A percentile compares a stretch with the other conserved stretches of the same genome.
phyloP scores from a whole-genome alignment of 1,140 invertebrate species.

The Sitodiplosis mosellana region DNA sequence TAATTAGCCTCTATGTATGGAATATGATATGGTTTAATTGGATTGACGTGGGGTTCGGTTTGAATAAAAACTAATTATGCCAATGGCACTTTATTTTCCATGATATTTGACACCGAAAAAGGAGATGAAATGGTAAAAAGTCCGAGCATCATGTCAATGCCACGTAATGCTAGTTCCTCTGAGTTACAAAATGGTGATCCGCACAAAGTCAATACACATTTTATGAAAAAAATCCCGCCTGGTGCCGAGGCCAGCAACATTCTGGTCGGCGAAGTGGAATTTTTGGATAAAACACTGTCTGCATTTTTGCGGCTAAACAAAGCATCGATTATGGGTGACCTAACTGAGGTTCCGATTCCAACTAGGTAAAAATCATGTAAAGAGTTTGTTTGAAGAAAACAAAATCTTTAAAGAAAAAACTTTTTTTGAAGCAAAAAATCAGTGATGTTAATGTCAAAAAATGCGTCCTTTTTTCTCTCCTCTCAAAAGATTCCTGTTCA shows the following conservation, averaged over 20 bases:
- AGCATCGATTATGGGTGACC: slow-evolving; percentile 76
- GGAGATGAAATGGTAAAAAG: slow-evolving; percentile 50
- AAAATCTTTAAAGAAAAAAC: not conserved
- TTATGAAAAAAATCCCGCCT: slow-evolving; percentile 93
- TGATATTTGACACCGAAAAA: slow-evolving; percentile 1
- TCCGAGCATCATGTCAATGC: slow-evolving; percentile 59
- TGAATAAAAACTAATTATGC: no score
- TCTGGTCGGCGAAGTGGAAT: slow-evolving; percentile 93
- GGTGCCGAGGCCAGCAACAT: slow-evolving; percentile 96
- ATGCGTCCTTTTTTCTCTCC: not conserved
- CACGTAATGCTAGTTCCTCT: slow-evolving; percentile 52
- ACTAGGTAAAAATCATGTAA: slow-evolving; percentile 33
- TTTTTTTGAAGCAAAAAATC: not conserved
- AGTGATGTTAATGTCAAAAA: no score
- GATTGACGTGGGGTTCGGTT: no score
- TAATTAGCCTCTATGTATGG: no score
- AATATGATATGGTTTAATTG: no score
- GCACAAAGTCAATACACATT: slow-evolving; percentile 72
- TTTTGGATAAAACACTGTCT: slow-evolving; percentile 75
- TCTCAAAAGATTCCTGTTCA: slow-evolving; percentile 63
- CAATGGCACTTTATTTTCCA: no score
- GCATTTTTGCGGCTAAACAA: slow-evolving; percentile 85
- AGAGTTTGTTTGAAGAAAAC: not conserved
- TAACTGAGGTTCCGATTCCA: slow-evolving; percentile 94
- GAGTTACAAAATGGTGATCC: slow-evolving; percentile 45